Conservation (phyloP, 2,113 vertebrate genomes). For the Carassius auratus region DNA sequence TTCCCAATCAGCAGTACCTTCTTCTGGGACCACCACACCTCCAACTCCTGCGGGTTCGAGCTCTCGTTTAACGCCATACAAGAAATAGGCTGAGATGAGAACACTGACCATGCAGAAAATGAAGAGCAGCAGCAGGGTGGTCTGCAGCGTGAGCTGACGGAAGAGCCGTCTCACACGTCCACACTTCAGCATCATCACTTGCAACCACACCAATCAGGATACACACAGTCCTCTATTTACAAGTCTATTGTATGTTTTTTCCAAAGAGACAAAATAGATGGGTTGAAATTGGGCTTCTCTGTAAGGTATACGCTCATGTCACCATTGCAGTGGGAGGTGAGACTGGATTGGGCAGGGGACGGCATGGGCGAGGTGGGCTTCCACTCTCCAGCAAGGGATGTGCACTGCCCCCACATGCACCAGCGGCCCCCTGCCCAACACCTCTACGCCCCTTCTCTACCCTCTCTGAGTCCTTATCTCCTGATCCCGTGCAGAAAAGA, state of each 20-base stretch:
- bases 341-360: slow-evolving; percentile 73
- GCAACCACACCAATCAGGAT: slow-evolving; percentile 52
- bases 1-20: slow-evolving; percentile 75
- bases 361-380: slow-evolving; percentile 56
- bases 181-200: slow-evolving; percentile 80
- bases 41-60: slow-evolving; percentile 87
- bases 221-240: slow-evolving; percentile 51
- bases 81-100: slow-evolving; percentile 95
- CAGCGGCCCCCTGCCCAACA: slow-evolving; percentile 74
- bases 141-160: slow-evolving; percentile 93
- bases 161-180: slow-evolving; percentile 88
- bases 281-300: too few species aligned
- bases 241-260: slow-evolving; percentile 68
- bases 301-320: slow-evolving; percentile 83
- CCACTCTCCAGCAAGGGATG: slow-evolving; percentile 77
- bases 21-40: slow-evolving; percentile 71
- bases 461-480: slow-evolving; percentile 52
- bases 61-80: slow-evolving; percentile 95
- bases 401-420: slow-evolving; percentile 68
- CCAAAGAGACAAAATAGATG: slow-evolving; percentile 55
- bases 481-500: slow-evolving; percentile 56
- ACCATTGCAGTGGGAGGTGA: slow-evolving; percentile 88
- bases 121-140: slow-evolving; percentile 91
- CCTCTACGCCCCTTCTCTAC: slow-evolving; percentile 60
- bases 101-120: slow-evolving; percentile 94